Percentiles rank a stretch among this genome's conserved stretches.
Conservation (phyloP, 2,113 vertebrate species). For the Gallinago undulata region DNA sequence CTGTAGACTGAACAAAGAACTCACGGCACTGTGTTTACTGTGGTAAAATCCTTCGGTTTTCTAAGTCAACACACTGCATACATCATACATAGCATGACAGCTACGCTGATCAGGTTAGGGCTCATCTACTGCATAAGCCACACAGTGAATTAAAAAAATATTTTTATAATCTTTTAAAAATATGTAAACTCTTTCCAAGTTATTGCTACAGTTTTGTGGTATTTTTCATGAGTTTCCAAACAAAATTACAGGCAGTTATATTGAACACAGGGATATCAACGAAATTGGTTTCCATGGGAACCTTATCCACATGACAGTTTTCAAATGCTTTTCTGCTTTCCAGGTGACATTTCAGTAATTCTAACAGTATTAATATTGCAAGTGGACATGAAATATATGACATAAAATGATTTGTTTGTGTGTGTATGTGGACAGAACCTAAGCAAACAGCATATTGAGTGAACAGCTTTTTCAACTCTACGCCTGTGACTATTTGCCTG, state of each 20-base stretch:
- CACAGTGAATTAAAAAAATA: neutral
- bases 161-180: neutral
- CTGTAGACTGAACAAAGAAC: neutral
- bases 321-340: slow-evolving; percentile 40
- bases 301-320: slow-evolving; percentile 52
- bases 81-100: neutral
- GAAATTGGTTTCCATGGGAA: slow-evolving; percentile 66
- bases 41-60: neutral
- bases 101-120: neutral
- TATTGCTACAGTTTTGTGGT: neutral
- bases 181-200: neutral
- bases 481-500: neutral
- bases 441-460: slow-evolving; percentile 4
- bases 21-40: neutral
- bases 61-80: neutral
- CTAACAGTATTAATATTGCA: slow-evolving; percentile 15
- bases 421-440: neutral
- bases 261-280: slow-evolving; percentile 20
- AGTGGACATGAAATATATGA: slow-evolving; percentile 46
- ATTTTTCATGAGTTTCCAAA: neutral
- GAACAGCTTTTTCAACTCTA: neutral
- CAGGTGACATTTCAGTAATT: slow-evolving; percentile 66
- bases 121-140: neutral
- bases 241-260: slow-evolving; percentile 17
- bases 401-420: slow-evolving; percentile 35